A percentile compares a stretch with the other conserved stretches of the same genome.
Evolutionary conservation across 2,113 vertebrate species (phyloP).

Genomic region (Podarcis muralis): DNA sequence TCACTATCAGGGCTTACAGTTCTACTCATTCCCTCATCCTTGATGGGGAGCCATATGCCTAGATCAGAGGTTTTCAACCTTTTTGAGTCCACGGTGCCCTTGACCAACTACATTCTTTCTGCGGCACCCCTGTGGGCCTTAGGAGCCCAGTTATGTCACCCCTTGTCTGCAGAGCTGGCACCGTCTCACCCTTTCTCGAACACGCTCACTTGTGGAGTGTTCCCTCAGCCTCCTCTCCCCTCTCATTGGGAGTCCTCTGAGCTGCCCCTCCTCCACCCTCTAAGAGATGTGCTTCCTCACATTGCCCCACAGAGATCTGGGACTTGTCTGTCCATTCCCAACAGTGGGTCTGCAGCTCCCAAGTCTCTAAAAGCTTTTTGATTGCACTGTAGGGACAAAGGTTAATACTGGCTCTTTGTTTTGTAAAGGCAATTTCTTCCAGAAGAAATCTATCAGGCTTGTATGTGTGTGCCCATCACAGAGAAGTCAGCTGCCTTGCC

Average conservation of each 20-base stretch:
- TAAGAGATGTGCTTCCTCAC: too few relatives aligned
- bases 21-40: background rate
- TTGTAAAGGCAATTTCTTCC: background rate
- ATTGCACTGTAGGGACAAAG: background rate
- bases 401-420: background rate
- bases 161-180: too few relatives aligned
- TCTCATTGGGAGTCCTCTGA: background rate
- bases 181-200: too few relatives aligned
- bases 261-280: too few relatives aligned
- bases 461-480: background rate
- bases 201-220: too few relatives aligned
- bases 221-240: background rate
- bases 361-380: background rate
- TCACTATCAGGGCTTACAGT: background rate
- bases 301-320: too few relatives aligned
- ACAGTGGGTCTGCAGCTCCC: constrained; percentile 56
- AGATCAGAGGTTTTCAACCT: background rate
- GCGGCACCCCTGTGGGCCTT: too few relatives aligned
- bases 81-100: too few relatives aligned
- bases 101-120: too few relatives aligned
- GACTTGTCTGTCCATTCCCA: too few relatives aligned
- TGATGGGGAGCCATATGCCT: background rate
- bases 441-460: background rate
- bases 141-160: too few relatives aligned
- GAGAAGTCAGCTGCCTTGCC: background rate